Percentiles rank a stretch among this genome's conserved stretches.
Evolutionary conservation across 2,888 invertebrate genomes (phyloP).

Genomic region (Lomographa bimaculata): DNA sequence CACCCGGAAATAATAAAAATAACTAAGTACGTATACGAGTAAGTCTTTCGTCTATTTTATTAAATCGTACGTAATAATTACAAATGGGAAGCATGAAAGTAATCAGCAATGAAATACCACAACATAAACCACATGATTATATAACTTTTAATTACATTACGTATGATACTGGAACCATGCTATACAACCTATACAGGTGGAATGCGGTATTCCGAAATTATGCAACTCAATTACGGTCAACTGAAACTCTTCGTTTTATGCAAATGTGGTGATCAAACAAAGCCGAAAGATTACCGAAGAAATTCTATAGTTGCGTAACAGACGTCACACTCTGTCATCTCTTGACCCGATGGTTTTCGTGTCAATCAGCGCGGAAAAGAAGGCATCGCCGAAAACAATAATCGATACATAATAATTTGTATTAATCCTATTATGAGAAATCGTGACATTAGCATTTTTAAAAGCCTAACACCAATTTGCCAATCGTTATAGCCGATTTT

Average conservation of each 20-base stretch:
- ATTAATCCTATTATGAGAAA: conserved; percentile 19
- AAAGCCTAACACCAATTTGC: conserved; percentile 22
- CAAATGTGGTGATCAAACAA: conserved; percentile 47
- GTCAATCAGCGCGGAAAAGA: conserved; percentile 3
- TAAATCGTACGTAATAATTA: too few species aligned
- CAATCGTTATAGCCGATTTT: conserved; percentile 20
- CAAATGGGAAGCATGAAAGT: too few species aligned
- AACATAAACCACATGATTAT: conserved; percentile 28
- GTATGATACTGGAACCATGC: too few species aligned
- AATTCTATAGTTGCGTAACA: conserved; percentile 48
- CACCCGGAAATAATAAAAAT: too few species aligned
- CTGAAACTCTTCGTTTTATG: conserved; percentile 46
- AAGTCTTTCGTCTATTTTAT: too few species aligned
- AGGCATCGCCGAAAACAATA: not conserved
- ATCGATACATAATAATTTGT: conserved; percentile 15
- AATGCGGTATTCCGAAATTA: conserved; percentile 31
- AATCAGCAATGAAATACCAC: conserved; percentile 15
- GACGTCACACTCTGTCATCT: conserved; percentile 14
- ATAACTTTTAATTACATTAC: conserved; percentile 34
- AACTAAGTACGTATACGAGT: too few species aligned
- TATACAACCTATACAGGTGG: conserved; percentile 18
- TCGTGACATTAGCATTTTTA: conserved; percentile 10
- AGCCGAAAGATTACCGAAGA: conserved; percentile 43
- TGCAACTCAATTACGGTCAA: conserved; percentile 39
- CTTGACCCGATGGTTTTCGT: conserved; percentile 12